These are phyloP conservation scores for Drosophila oshimai DNA, from an alignment of 1,140 invertebrate species.

Conservation along the genomic window DNA sequence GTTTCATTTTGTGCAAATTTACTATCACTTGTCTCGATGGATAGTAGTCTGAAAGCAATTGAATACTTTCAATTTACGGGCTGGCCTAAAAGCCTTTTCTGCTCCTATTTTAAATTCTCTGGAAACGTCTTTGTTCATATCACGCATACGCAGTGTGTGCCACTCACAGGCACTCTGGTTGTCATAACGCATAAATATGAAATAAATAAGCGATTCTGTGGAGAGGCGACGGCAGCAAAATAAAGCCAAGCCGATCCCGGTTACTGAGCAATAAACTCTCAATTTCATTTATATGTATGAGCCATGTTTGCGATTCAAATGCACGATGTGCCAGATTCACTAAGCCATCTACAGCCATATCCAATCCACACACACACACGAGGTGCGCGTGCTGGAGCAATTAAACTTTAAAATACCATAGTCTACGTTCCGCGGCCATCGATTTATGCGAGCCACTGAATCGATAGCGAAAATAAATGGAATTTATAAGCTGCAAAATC, in stretches of 20 bases:
- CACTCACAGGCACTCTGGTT: not conserved
- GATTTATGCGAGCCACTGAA: not conserved
- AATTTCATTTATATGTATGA: conserved; percentile 66
- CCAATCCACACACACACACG: conserved; percentile 4
- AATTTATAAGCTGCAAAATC: conserved; percentile 23
- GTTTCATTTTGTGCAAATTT: conserved; percentile 62
- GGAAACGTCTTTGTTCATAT: conserved; percentile 66
- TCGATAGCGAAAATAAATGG: not conserved
- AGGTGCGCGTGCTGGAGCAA: conserved; percentile 37
- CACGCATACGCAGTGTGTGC: conserved; percentile 19
- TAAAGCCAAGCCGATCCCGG: conserved; percentile 30
- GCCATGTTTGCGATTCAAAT: conserved; percentile 69
- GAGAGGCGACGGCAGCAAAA: conserved; percentile 14
- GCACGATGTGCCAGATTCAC: conserved; percentile 44
- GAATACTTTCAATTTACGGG: conserved; percentile 67
- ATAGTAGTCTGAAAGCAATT: conserved; percentile 48
- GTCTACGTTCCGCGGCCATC: conserved; percentile 57
- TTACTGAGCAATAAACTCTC: conserved; percentile 56
- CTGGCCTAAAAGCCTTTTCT: conserved; percentile 38
- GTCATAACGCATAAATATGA: conserved; percentile 61
- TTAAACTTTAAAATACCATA: conserved; percentile 63
- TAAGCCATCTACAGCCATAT: not conserved
- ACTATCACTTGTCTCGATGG: conserved; percentile 66
- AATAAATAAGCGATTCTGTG: conserved; percentile 27
- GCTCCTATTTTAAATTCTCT: conserved; percentile 50